These are phyloP conservation scores for Monochamus saltuarius DNA, from an alignment of 1,140 invertebrate genomes.

Conservation along the genomic window DNA sequence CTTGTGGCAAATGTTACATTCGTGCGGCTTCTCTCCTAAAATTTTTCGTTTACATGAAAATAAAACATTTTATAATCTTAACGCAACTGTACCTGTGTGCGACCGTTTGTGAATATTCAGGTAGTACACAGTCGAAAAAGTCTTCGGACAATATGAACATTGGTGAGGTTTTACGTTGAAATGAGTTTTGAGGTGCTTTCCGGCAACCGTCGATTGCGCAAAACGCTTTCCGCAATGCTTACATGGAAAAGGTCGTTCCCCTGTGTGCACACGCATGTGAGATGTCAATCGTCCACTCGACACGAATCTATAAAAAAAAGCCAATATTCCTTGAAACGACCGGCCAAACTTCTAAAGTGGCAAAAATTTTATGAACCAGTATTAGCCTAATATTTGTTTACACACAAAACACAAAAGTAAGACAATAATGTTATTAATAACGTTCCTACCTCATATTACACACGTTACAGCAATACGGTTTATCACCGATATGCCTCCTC, in stretches of 20 bases:
- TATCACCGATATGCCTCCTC: constrained; percentile 29
- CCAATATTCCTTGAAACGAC: not conserved
- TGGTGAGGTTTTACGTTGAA: constrained; percentile 61
- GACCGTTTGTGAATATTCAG: constrained; percentile 54
- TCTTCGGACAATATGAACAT: constrained; percentile 57
- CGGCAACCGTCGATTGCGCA: constrained; percentile 49
- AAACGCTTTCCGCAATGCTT: constrained; percentile 57
- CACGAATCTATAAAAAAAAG: constrained; percentile 33
- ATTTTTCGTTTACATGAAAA: not conserved
- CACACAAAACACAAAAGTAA: too few species aligned
- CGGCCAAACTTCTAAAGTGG: too few species aligned
- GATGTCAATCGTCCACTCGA: constrained; percentile 29
- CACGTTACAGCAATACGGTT: constrained; percentile 26
- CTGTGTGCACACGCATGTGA: constrained; percentile 54
- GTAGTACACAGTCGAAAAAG: constrained; percentile 36
- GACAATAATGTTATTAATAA: too few species aligned
- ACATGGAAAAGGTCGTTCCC: constrained; percentile 57
- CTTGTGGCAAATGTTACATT: constrained; percentile 49
- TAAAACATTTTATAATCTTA: too few species aligned
- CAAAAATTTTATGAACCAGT: not conserved
- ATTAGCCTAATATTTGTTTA: too few species aligned
- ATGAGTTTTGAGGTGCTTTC: constrained; percentile 62
- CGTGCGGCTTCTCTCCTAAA: constrained; percentile 51
- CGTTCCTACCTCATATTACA: constrained; percentile 36
- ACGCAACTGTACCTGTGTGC: constrained; percentile 47